phyloP scores from a whole-genome alignment of 2,113 vertebrate species.

The Onychorhynchus coronatus region DNA sequence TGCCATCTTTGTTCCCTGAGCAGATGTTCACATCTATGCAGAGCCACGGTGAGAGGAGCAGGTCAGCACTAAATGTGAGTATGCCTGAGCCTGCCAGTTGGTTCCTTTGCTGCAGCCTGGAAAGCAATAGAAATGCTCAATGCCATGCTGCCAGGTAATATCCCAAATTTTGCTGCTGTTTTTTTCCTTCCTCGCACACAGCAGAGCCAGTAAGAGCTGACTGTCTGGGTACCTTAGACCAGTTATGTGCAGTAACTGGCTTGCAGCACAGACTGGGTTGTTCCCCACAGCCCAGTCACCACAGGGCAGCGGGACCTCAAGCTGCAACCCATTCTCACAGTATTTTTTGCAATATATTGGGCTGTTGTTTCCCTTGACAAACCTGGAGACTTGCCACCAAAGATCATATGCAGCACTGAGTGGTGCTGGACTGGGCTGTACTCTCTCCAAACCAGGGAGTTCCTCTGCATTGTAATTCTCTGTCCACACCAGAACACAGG shows the following conservation, averaged over 20 bases:
- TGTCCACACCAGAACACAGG: neutral
- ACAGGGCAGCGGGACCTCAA: too few relatives aligned
- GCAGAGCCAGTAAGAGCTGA: neutral
- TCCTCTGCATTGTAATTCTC: neutral
- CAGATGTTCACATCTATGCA: neutral
- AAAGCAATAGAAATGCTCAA: neutral
- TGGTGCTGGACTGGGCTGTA: neutral
- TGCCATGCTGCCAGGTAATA: neutral
- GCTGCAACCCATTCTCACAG: neutral
- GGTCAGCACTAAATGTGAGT: neutral
- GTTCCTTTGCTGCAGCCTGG: neutral
- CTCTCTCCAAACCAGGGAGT: neutral
- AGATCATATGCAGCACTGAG: neutral
- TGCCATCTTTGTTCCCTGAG: neutral
- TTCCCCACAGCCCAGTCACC: neutral
- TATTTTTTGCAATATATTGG: neutral
- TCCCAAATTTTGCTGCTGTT: neutral
- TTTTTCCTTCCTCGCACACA: neutral
- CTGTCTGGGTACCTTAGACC: neutral
- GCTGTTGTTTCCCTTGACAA: neutral
- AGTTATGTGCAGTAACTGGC: neutral
- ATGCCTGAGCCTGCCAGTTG: neutral
- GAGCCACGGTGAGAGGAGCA: neutral
- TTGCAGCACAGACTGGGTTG: neutral
- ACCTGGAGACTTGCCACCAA: neutral